Evolutionary conservation across 2,797 vertebrate genomes (phyloP).

Genomic region (Luscinia luscinia): DNA sequence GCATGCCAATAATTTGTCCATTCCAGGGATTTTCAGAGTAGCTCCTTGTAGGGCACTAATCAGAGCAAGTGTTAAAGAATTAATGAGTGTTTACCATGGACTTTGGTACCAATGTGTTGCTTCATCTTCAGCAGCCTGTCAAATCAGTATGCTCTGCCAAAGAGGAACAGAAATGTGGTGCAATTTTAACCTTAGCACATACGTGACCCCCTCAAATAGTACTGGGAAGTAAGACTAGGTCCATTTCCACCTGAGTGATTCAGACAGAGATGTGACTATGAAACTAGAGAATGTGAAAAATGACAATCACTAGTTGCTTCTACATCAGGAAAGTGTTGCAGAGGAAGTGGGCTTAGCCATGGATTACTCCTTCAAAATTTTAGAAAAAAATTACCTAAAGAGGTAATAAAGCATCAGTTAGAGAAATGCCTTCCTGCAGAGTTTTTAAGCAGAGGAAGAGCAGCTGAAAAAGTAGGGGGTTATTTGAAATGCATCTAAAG

Average conservation of each 20-base stretch:
- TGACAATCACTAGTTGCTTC: background rate
- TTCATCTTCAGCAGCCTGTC: constrained; percentile 67
- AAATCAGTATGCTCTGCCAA: constrained; percentile 73
- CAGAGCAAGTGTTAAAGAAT: background rate
- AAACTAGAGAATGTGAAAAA: background rate
- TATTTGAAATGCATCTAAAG: background rate
- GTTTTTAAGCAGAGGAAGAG: background rate
- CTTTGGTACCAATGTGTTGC: constrained; percentile 76
- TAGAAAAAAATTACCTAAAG: background rate
- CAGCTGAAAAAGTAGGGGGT: background rate
- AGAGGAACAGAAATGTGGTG: background rate
- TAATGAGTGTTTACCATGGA: constrained; percentile 66
- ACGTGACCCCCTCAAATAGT: rapidly evolving
- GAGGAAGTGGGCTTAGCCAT: background rate
- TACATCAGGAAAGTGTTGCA: background rate
- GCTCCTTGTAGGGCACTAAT: background rate
- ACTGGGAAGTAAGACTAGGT: background rate
- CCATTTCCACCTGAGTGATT: background rate
- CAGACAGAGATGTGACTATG: background rate
- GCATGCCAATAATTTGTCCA: background rate
- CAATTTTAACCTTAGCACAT: background rate
- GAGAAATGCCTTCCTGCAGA: background rate
- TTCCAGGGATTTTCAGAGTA: background rate
- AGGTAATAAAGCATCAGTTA: background rate
- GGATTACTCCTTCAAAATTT: background rate